phyloP scores from a whole-genome alignment of 1,140 invertebrate genomes.

The Patella vulgata region DNA sequence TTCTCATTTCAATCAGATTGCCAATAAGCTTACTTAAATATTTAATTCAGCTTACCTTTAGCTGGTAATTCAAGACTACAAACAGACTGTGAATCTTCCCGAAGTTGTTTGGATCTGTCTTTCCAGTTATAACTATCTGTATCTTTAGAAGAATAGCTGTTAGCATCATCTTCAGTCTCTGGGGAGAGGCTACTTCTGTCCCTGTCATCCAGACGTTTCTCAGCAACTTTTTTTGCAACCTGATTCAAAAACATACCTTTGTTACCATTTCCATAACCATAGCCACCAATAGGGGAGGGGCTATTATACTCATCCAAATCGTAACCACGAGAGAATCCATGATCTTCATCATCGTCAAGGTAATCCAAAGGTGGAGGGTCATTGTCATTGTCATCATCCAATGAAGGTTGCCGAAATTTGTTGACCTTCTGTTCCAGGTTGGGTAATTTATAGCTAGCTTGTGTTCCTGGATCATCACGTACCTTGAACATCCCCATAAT shows the following conservation, averaged over 20 bases:
- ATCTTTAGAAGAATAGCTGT: slow-evolving; percentile 25
- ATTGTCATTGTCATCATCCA: slow-evolving; percentile 24
- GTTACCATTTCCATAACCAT: background rate
- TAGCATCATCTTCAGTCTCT: slow-evolving; percentile 8
- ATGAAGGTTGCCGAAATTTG: slow-evolving; percentile 8
- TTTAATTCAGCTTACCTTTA: slow-evolving; percentile 28
- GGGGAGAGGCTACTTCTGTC: slow-evolving; percentile 5
- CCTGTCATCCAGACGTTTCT: background rate
- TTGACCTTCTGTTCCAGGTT: background rate
- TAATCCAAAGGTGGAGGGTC: slow-evolving; percentile 38
- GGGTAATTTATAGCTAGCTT: slow-evolving; percentile 32
- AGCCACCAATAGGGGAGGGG: background rate
- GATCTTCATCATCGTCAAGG: slow-evolving; percentile 30
- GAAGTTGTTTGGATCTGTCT: background rate
- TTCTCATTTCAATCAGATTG: too few relatives aligned
- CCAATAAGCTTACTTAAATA: too few relatives aligned
- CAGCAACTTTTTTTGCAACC: background rate
- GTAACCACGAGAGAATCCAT: slow-evolving; percentile 31
- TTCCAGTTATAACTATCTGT: slow-evolving; percentile 18
- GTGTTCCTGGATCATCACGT: slow-evolving; percentile 37
- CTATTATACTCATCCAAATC: slow-evolving; percentile 28
- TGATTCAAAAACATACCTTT: background rate
- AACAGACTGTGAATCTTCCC: slow-evolving; percentile 56
- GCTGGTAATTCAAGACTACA: slow-evolving; percentile 59
- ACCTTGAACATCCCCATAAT: slow-evolving; percentile 56